Percentiles rank a stretch among this genome's conserved stretches.
Evolutionary conservation across 2,113 vertebrate species (phyloP).

Genomic region (Pavo muticus): DNA sequence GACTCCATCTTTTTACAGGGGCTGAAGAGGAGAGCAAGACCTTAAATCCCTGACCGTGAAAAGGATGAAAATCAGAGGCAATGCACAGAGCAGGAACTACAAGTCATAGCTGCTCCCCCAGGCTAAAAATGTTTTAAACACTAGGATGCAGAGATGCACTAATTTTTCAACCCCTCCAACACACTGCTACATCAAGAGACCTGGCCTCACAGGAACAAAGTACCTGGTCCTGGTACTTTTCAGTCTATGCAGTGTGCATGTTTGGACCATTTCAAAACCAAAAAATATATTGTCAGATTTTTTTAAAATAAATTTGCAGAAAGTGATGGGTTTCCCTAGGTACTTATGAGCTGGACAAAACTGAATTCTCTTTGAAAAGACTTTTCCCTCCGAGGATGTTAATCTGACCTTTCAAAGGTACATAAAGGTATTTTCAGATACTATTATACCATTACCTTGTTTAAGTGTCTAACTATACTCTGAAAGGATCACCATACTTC

Average conservation of each 20-base stretch:
- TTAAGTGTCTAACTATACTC: neutral
- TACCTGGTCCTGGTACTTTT: neutral
- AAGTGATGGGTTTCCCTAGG: neutral
- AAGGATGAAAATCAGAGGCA: neutral
- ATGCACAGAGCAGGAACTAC: neutral
- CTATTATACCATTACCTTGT: neutral
- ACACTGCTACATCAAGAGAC: neutral
- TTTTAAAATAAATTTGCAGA: neutral
- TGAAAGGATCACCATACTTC: neutral
- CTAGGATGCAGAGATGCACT: neutral
- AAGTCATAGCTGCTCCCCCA: neutral
- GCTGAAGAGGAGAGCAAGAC: neutral
- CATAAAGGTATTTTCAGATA: neutral
- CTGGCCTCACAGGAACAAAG: neutral
- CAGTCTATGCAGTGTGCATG: neutral
- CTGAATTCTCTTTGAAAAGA: neutral
- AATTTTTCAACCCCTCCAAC: neutral
- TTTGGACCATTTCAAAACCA: neutral
- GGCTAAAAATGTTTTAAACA: neutral
- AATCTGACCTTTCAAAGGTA: neutral
- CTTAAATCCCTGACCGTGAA: neutral
- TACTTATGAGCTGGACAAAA: neutral
- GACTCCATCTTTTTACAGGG: neutral
- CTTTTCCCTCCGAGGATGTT: neutral
- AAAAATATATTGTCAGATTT: neutral